A percentile compares a stretch with the other conserved stretches of the same genome.
Conservation (phyloP, 2,888 invertebrate species). For the Ligdia adustata region DNA sequence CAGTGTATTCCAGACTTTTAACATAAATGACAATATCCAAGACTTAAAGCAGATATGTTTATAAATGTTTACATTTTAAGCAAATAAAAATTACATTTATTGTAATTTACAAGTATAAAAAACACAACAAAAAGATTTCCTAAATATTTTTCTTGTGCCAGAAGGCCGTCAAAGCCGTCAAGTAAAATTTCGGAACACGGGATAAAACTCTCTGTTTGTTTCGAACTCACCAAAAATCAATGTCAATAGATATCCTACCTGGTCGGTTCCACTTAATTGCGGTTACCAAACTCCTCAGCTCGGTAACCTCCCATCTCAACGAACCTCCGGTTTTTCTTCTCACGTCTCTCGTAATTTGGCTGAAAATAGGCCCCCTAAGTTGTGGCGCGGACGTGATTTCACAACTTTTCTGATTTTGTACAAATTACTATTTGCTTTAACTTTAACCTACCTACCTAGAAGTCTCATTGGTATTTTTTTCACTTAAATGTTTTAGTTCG, state of each 20-base stretch:
- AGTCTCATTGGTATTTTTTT: conserved; percentile 4
- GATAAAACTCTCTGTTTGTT: not conserved
- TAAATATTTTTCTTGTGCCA: not conserved
- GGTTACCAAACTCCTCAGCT: conserved; percentile 19
- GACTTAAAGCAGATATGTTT: too few species aligned
- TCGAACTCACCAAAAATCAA: conserved; percentile 5
- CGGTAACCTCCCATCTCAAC: conserved; percentile 27
- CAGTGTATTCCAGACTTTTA: too few species aligned
- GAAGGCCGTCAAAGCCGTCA: too few species aligned
- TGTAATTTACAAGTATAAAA: not conserved
- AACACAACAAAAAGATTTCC: not conserved
- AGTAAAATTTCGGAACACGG: too few species aligned
- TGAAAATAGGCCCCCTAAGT: conserved; percentile 25
- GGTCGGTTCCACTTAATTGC: conserved; percentile 17
- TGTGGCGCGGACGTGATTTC: conserved; percentile 22
- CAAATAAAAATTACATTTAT: not conserved
- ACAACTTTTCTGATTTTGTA: conserved; percentile 24
- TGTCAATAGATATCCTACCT: conserved; percentile 17
- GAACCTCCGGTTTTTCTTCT: conserved; percentile 19
- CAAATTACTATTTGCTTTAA: conserved; percentile 3
- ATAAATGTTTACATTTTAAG: not conserved
- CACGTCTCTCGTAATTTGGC: conserved; percentile 19
- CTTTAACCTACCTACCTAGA: not conserved
- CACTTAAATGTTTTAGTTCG: too few species aligned
- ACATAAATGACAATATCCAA: too few species aligned